Percentiles rank a stretch among this genome's conserved stretches.
Conservation (phyloP, 2,888 invertebrate genomes). For the Dermolepida albohirtum region DNA sequence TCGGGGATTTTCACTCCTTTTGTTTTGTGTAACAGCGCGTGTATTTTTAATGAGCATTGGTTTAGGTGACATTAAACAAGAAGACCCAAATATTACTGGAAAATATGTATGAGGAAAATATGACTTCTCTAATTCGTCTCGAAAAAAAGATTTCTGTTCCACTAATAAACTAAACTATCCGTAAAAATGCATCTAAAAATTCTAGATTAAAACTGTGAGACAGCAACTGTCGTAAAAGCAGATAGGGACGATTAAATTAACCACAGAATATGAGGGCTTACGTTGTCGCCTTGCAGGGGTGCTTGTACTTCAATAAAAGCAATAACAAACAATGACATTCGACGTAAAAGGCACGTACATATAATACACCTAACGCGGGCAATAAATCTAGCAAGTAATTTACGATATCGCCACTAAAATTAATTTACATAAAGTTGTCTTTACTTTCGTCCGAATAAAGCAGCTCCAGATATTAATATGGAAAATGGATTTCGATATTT, state of each 20-base stretch:
- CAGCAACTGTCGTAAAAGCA: neutral
- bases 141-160: neutral
- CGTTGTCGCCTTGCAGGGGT: neutral
- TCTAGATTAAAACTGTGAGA: too few relatives aligned
- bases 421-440: slow-evolving; percentile 18
- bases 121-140: too few relatives aligned
- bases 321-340: slow-evolving; percentile 15
- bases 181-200: too few relatives aligned
- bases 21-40: too few relatives aligned
- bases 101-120: too few relatives aligned
- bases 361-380: neutral
- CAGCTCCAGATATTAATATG: too few relatives aligned
- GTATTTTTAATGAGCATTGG: too few relatives aligned
- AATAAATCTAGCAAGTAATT: slow-evolving; percentile 19
- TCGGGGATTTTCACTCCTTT: too few relatives aligned
- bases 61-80: too few relatives aligned
- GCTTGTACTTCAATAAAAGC: slow-evolving; percentile 4
- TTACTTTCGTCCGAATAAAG: slow-evolving; percentile 5
- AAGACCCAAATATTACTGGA: too few relatives aligned
- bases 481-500: too few relatives aligned
- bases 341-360: neutral
- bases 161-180: too few relatives aligned
- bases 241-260: neutral
- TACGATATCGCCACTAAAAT: neutral
- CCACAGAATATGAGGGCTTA: neutral